Evolutionary conservation across 2,797 vertebrate genomes (phyloP), one percentile per base, ranked within the genome.

Genomic region (Enteromius unitaeniatus): DNA sequence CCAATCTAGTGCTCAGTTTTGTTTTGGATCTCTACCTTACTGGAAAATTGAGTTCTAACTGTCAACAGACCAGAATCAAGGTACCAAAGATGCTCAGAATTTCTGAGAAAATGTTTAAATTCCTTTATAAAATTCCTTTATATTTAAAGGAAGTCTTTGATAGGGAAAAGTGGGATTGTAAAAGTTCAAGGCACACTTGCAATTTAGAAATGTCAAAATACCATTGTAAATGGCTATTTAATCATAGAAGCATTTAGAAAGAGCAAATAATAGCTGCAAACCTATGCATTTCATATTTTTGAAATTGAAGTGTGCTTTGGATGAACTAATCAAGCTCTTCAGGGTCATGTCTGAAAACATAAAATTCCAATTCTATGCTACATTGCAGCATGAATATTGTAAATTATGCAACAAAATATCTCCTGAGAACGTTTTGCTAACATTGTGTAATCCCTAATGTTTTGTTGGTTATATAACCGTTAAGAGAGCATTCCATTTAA

Each of bases 1-100:
- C 34, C 31, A 37, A 4, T 53, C 11, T n/a, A 53, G 28, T 4
- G 34, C 53, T 76, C 21, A 17, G 34, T 15, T 13, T 76, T 60
- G 74, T 53, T 40, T n/a, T 19, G 34, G 14, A 42, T 42, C 34
- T 76, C 7, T 37, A 23, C 0, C 21, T 76, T 40, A 0, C 49
- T 34, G 4, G 7, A 53, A 34, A 53, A 79, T 26, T 55, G 45
- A 6, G 13, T 69, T 79, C 1, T 9, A 69, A 51, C 21, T 79
- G 14, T 37, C n/a, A 53, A 69, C 51, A 55, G 68, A 69, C 65
- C 19, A 37, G 28, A 79, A 37, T 53, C 28, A 68, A 17, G 72
- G 72, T 53, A 21, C 0, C 21, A 34, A 74, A 31, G 28, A 13
- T 26, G 58, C 23, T 60, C 17, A 73, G 4, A 6, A 49, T 47